These are phyloP conservation scores for Cyrtodaria siliqua DNA, from an alignment of 2,888 invertebrate species.

Conservation along the genomic window DNA sequence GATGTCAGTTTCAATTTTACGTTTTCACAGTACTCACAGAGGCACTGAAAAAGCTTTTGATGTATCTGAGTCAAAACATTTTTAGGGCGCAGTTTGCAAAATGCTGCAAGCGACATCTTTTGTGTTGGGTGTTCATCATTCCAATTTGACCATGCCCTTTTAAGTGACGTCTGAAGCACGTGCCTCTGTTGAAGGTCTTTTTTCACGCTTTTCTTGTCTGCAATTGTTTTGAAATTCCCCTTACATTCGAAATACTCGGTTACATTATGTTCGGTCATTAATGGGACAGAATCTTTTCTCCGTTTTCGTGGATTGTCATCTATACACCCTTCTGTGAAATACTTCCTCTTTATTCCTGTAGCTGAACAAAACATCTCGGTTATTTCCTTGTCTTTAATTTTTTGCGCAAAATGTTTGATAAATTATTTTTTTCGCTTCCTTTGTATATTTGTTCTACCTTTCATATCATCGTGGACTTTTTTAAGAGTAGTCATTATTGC, in stretches of 20 bases:
- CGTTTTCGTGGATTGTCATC: conserved; percentile 1
- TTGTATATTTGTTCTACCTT: background rate
- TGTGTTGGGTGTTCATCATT: conserved; percentile 15
- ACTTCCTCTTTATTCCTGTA: conserved; percentile 18
- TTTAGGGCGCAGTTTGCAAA: conserved; percentile 15
- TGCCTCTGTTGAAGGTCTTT: conserved; percentile 24
- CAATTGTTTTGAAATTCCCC: background rate
- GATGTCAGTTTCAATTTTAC: conserved; percentile 9
- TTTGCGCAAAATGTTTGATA: background rate
- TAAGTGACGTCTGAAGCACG: conserved; percentile 22
- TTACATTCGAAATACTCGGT: conserved; percentile 15
- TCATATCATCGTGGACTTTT: background rate
- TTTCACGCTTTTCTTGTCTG: conserved; percentile 32
- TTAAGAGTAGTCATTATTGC: background rate
- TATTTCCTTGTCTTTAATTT: background rate
- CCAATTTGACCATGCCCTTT: conserved; percentile 25
- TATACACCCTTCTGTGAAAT: conserved; percentile 5
- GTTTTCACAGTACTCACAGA: conserved; percentile 24
- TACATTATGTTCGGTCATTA: conserved; percentile 3
- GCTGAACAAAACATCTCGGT: conserved; percentile 6
- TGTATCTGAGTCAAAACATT: conserved; percentile 16
- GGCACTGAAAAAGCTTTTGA: conserved; percentile 10
- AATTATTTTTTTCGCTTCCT: background rate
- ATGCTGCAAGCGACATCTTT: conserved; percentile 20
- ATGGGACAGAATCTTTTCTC: background rate